A percentile compares a stretch with the other conserved stretches of the same genome.
phyloP scores from a whole-genome alignment of 2,888 invertebrate species.

The Eupeodes luniger region DNA sequence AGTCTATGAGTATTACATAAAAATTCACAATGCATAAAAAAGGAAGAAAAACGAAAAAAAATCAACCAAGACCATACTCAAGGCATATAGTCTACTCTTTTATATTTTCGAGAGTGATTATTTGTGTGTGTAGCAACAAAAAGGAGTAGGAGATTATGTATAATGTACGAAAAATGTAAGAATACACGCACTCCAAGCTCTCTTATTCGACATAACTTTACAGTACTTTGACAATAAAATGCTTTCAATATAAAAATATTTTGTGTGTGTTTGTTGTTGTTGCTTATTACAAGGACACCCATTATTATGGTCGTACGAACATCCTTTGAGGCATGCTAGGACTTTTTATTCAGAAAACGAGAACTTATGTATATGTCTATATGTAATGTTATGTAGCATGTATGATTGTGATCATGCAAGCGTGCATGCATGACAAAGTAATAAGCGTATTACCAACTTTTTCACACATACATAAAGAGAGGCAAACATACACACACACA shows the following conservation, averaged over 20 bases:
- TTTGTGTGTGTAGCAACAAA: no score
- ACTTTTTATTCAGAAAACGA: conserved; percentile 29
- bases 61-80: no score
- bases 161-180: background rate
- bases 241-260: conserved; percentile 50
- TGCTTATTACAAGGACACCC: conserved; percentile 51
- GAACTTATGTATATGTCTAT: background rate
- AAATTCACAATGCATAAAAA: background rate
- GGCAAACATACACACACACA: background rate
- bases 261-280: background rate
- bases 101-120: background rate
- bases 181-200: conserved; percentile 41
- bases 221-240: conserved; percentile 58
- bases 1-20: background rate
- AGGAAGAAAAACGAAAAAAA: background rate
- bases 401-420: conserved; percentile 43
- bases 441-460: conserved; percentile 39
- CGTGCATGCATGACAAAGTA: conserved; percentile 57
- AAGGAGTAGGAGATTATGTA: no score
- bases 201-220: conserved; percentile 49
- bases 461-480: background rate
- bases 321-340: conserved; percentile 28
- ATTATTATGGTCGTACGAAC: conserved; percentile 8
- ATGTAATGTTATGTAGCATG: background rate
- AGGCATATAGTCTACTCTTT: no score